Conservation (phyloP, 2,113 vertebrate species). For the Lepus timidus region DNA sequence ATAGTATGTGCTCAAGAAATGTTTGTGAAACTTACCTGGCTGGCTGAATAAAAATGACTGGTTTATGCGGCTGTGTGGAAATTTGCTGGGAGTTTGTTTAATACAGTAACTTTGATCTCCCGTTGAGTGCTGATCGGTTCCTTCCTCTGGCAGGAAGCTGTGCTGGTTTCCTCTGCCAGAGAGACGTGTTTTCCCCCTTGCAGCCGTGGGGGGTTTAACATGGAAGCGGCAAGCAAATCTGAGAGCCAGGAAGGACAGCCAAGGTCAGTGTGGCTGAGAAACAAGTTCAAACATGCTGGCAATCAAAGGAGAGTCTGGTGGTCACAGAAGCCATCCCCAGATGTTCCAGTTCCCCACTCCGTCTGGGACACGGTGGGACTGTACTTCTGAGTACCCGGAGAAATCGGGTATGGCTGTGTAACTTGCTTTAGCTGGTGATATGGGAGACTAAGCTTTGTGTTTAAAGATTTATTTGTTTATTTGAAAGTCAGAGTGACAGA, state of each 20-base stretch:
- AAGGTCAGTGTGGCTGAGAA: constrained; percentile 48
- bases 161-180: constrained; percentile 41
- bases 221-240: neutral
- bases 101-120: constrained; percentile 35
- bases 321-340: neutral
- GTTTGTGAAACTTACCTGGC: neutral
- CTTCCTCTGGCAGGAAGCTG: constrained; percentile 73
- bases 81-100: constrained; percentile 59
- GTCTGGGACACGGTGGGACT: neutral
- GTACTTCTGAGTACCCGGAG: neutral
- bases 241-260: neutral
- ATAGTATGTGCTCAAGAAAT: neutral
- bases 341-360: neutral
- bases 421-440: neutral
- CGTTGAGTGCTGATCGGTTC: constrained; percentile 39
- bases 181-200: neutral
- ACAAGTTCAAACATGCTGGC: neutral
- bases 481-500: too few species aligned
- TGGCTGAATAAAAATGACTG: neutral
- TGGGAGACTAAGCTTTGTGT: neutral
- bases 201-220: neutral
- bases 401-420: neutral
- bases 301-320: neutral
- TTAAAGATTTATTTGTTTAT: too few species aligned
- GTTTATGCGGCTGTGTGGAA: constrained; percentile 15